Evolutionary conservation across 2,113 vertebrate genomes (phyloP).

Genomic region (Indicator indicator): DNA sequence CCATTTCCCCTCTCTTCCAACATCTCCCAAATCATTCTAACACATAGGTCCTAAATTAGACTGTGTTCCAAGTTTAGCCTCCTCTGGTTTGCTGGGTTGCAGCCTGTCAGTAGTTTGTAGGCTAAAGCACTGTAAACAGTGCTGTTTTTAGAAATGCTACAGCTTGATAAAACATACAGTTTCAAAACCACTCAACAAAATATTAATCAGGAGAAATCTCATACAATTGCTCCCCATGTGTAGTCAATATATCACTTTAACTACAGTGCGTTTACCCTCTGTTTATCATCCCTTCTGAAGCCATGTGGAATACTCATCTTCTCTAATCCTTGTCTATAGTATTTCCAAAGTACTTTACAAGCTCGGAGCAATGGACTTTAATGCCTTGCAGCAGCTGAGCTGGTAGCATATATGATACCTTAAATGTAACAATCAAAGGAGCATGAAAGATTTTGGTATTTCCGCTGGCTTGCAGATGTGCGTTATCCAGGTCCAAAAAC

Average conservation of each 20-base stretch:
- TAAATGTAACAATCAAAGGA: slow-evolving; percentile 99
- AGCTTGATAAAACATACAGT: slow-evolving; percentile 43
- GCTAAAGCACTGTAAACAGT: background rate
- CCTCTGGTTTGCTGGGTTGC: slow-evolving; percentile 34
- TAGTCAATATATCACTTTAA: slow-evolving; percentile 92
- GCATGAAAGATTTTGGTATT: slow-evolving; percentile 91
- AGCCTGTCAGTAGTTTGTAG: background rate
- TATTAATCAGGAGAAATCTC: slow-evolving; percentile 76
- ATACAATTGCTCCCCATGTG: slow-evolving; percentile 79
- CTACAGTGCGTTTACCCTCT: slow-evolving; percentile 84
- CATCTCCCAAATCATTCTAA: background rate
- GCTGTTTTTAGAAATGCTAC: slow-evolving; percentile 18
- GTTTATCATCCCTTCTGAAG: slow-evolving; percentile 88
- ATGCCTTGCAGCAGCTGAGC: slow-evolving; percentile 94
- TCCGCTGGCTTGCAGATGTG: slow-evolving; percentile 92
- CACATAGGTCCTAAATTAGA: background rate
- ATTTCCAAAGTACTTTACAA: slow-evolving; percentile 97
- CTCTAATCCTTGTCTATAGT: slow-evolving; percentile 88
- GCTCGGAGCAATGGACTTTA: slow-evolving; percentile 87
- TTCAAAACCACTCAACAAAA: slow-evolving; percentile 61
- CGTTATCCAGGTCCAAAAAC: slow-evolving; percentile 79
- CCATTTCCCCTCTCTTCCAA: background rate
- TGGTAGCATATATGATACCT: slow-evolving; percentile 97
- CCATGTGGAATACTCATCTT: slow-evolving; percentile 98
- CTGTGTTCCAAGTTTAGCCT: background rate